Evolutionary conservation across 2,113 vertebrate genomes (phyloP).

Genomic region (Chaetodon trifascialis): DNA sequence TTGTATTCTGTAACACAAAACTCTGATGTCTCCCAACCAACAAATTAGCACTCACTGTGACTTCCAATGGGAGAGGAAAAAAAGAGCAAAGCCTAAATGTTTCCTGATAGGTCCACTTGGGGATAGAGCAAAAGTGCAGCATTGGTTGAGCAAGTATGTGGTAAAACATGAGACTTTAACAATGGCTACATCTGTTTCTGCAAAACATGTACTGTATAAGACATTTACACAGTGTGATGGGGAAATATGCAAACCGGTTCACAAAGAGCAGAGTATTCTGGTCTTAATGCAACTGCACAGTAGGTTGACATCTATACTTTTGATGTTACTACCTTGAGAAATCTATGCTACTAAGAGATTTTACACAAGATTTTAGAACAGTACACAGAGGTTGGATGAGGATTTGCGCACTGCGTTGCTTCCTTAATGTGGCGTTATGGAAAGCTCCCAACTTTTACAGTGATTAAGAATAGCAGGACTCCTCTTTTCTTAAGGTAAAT

Average conservation of each 20-base stretch:
- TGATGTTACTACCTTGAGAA: slow-evolving; percentile 68
- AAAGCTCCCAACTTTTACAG: slow-evolving; percentile 68
- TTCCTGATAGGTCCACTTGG: slow-evolving; percentile 70
- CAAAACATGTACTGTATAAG: slow-evolving; percentile 66
- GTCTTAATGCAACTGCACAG: slow-evolving; percentile 67
- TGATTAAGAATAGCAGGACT: slow-evolving; percentile 78
- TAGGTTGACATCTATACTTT: slow-evolving; percentile 64
- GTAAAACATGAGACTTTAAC: slow-evolving; percentile 71
- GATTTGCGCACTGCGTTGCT: slow-evolving; percentile 54
- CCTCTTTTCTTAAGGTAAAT: slow-evolving; percentile 74
- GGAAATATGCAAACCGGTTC: slow-evolving; percentile 56
- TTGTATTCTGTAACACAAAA: slow-evolving; percentile 76
- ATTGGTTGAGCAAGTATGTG: slow-evolving; percentile 62
- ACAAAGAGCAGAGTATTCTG: slow-evolving; percentile 65
- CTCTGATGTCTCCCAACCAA: slow-evolving; percentile 68
- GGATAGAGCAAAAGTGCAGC: slow-evolving; percentile 66
- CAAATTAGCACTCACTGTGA: slow-evolving; percentile 72
- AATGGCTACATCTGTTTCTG: slow-evolving; percentile 78
- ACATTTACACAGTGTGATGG: slow-evolving; percentile 66
- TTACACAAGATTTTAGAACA: slow-evolving; percentile 61
- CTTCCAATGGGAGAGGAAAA: slow-evolving; percentile 52
- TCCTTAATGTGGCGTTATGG: slow-evolving; percentile 62
- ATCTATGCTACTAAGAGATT: slow-evolving; percentile 69
- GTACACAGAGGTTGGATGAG: slow-evolving; percentile 59
- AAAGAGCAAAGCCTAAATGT: slow-evolving; percentile 56